Conservation (phyloP, 2,797 vertebrate species). For the Epinephelus awoara region DNA sequence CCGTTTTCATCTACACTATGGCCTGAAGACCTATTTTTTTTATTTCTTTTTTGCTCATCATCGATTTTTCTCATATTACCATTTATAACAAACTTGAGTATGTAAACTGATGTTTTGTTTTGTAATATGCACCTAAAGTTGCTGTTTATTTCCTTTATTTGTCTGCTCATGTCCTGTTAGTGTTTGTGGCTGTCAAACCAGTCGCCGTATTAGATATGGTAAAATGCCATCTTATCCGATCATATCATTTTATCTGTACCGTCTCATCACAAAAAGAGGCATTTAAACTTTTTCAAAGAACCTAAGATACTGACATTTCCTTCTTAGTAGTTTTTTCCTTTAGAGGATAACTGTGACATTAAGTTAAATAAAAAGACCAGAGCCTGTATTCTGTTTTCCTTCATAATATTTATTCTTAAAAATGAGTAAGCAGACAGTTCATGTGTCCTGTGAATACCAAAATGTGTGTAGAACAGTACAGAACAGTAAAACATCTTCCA, state of each 20-base stretch:
- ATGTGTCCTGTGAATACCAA: constrained; percentile 88
- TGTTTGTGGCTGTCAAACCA: neutral
- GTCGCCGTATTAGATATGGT: neutral
- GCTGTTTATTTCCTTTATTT: neutral
- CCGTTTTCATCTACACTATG: no score
- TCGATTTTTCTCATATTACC: neutral
- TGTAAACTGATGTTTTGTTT: neutral
- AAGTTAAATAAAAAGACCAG: constrained; percentile 30
- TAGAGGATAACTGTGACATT: constrained; percentile 1
- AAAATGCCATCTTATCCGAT: constrained; percentile 36
- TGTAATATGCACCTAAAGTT: neutral
- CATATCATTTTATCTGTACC: constrained; percentile 2
- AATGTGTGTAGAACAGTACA: constrained; percentile 88
- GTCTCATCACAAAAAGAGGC: neutral
- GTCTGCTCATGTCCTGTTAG: neutral
- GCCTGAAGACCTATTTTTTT: neutral
- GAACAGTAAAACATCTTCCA: constrained; percentile 85
- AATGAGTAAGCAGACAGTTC: constrained; percentile 89
- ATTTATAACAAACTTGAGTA: neutral
- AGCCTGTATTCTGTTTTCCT: constrained; percentile 49
- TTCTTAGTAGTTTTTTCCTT: neutral
- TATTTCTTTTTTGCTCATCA: neutral
- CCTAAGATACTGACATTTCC: neutral
- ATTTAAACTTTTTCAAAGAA: constrained; percentile 5
- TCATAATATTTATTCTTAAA: constrained; percentile 92